These are phyloP conservation scores for Amphibalanus amphitrite DNA, from an alignment of 1,140 invertebrate genomes.

Conservation along the genomic window DNA sequence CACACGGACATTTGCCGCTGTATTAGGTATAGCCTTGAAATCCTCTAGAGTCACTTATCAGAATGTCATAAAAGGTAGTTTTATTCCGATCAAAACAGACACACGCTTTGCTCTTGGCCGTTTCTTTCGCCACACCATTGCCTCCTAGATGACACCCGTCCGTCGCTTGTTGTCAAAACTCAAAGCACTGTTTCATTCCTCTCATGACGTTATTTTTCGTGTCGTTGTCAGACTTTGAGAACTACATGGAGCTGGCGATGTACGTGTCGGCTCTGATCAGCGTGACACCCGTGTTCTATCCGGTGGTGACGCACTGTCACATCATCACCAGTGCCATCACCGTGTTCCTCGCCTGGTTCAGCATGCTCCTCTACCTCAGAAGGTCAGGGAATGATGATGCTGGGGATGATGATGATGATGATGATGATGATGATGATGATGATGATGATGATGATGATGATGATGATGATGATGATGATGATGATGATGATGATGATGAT, in stretches of 20 bases:
- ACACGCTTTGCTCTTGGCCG: no score
- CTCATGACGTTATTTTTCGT: not conserved
- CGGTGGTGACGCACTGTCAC: conserved; percentile 36
- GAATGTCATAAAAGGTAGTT: no score
- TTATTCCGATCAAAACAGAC: no score
- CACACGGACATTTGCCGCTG: no score
- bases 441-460: not conserved
- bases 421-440: not conserved
- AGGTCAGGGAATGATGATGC: conserved; percentile 31
- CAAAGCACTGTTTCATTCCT: no score
- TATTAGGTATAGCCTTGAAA: no score
- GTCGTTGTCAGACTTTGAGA: conserved; percentile 27
- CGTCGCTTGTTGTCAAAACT: no score
- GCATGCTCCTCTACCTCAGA: conserved; percentile 62
- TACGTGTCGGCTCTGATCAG: conserved; percentile 45
- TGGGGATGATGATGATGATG: no score
- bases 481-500: conserved; percentile 4
- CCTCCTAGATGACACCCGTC: no score
- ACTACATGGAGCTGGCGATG: conserved; percentile 44
- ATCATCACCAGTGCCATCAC: conserved; percentile 50
- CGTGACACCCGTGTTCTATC: conserved; percentile 35
- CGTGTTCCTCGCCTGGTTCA: conserved; percentile 73
- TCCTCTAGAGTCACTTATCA: no score
- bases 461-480: conserved; percentile 19
- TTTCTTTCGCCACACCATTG: no score